Conservation (phyloP, 2,797 vertebrate species). For the Heteromormyrus szaboi region DNA sequence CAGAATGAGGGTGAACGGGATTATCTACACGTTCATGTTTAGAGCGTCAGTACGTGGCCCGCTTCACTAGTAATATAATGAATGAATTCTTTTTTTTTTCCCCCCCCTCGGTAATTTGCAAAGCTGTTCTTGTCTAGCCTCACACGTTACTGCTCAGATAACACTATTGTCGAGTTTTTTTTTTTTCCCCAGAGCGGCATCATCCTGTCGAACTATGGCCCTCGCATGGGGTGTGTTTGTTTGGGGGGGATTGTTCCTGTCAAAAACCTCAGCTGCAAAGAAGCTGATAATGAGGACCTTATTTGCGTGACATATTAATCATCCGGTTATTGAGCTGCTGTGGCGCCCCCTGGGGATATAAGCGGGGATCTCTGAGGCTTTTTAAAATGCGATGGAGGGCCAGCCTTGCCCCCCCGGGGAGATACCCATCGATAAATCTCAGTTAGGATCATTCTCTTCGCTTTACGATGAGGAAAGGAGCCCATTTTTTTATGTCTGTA, state of each 20-base stretch:
- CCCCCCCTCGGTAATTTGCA: neutral
- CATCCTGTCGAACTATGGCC: neutral
- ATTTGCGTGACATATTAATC: slow-evolving; percentile 5
- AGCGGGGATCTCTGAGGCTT: neutral
- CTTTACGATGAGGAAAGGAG: neutral
- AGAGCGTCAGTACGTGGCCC: neutral
- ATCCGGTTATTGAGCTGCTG: slow-evolving; percentile 13
- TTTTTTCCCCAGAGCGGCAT: neutral
- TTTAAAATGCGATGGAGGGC: neutral
- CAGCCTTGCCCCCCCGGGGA: neutral
- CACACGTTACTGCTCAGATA: neutral
- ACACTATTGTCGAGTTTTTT: neutral
- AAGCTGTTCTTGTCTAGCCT: neutral
- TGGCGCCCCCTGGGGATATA: neutral
- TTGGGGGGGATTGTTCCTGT: neutral
- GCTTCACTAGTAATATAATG: neutral
- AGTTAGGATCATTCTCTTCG: neutral
- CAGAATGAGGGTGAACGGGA: neutral
- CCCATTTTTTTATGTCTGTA: neutral
- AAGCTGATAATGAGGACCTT: neutral
- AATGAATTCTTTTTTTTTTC: neutral
- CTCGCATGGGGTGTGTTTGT: neutral
- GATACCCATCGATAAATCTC: neutral
- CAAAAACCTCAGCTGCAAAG: neutral
- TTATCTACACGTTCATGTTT: neutral